Percentiles rank a stretch among this genome's conserved stretches.
Conservation (phyloP, 2,113 vertebrate species). For the Dermatemys mawii region DNA sequence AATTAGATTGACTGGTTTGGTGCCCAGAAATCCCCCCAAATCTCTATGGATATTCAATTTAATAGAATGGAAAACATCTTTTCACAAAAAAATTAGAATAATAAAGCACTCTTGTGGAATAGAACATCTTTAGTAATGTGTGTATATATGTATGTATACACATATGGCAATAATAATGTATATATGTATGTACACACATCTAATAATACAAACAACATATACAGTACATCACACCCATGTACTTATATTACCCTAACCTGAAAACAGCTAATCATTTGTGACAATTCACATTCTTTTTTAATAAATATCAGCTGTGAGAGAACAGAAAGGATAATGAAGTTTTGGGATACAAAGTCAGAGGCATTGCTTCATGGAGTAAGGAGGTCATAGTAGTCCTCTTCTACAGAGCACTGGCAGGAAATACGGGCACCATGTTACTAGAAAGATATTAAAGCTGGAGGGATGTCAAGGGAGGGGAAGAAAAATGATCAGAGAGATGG, state of each 20-base stretch:
- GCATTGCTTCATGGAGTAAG: neutral
- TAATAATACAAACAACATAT: constrained; percentile 17
- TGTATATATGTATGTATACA: neutral
- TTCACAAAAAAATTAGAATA: constrained; percentile 44
- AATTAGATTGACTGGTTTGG: constrained; percentile 67
- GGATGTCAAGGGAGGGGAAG: constrained; percentile 1
- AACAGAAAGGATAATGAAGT: neutral
- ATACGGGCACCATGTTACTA: neutral
- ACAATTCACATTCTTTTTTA: neutral
- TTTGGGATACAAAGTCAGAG: neutral
- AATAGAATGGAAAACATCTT: constrained; percentile 31
- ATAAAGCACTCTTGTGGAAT: constrained; percentile 27
- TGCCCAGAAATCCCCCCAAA: constrained; percentile 48
- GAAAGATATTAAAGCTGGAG: neutral
- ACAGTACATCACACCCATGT: neutral
- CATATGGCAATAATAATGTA: neutral
- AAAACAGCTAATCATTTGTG: neutral
- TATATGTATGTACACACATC: neutral
- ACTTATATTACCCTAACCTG: neutral
- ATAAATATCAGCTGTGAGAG: neutral
- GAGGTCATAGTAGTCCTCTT: neutral
- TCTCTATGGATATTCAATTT: constrained; percentile 54
- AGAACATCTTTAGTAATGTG: neutral
- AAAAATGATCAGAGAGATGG: neutral
- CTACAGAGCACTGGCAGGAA: neutral